phyloP scores from a whole-genome alignment of 2,797 vertebrate genomes.

The Ispidina picta region DNA sequence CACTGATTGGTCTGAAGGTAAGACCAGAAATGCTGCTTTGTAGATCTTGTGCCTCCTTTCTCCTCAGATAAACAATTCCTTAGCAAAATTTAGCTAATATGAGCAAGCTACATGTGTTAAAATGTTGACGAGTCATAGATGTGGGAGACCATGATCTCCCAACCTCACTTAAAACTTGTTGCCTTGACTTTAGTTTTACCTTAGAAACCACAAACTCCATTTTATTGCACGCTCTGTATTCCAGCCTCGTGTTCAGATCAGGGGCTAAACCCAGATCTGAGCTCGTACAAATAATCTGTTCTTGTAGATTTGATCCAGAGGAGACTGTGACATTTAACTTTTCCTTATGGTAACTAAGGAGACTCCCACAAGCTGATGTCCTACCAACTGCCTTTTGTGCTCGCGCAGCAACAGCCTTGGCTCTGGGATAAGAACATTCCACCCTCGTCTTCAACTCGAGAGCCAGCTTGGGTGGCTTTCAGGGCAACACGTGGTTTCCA shows the following conservation, averaged over 20 bases:
- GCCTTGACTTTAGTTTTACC: background rate
- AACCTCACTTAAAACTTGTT: background rate
- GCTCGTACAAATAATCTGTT: background rate
- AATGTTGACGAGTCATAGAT: background rate
- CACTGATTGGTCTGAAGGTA: too few species aligned
- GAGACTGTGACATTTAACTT: slow-evolving; percentile 56
- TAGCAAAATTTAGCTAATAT: background rate
- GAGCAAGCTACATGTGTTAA: background rate
- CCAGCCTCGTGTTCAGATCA: background rate
- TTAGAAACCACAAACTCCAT: background rate
- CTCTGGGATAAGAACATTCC: slow-evolving; percentile 41
- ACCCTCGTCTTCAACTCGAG: slow-evolving; percentile 39
- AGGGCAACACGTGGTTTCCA: slow-evolving; percentile 38
- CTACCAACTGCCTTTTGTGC: slow-evolving; percentile 66
- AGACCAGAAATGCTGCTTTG: background rate
- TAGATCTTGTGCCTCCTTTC: background rate
- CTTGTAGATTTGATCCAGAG: slow-evolving; percentile 13
- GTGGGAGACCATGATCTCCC: background rate
- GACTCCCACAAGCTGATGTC: slow-evolving; percentile 65
- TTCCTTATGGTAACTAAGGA: slow-evolving; percentile 60
- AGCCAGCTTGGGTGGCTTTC: slow-evolving; percentile 55
- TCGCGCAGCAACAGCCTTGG: background rate
- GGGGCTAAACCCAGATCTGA: background rate
- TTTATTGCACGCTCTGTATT: fast-evolving
- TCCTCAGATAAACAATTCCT: background rate